Base-by-base conservation (phyloP, 2,113 vertebrate species). In the Tringa solitaria region DNA sequence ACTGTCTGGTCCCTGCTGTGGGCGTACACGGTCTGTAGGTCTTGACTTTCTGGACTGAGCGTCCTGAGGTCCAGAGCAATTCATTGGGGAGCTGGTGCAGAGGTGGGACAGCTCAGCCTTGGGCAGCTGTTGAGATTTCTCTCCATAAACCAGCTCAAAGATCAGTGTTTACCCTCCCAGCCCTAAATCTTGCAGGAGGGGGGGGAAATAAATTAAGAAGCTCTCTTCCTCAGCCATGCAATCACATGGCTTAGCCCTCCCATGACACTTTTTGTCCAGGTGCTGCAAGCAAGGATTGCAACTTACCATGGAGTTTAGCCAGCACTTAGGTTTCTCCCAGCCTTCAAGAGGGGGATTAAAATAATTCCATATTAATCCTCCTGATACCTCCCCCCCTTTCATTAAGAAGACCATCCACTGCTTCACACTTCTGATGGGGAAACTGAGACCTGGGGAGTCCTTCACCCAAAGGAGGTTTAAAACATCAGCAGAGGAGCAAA, bases 71-170 rank as follows among this genome's bases (percentile, higher is more conserved):
- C 14, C 72, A 46, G 37, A 65, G 69, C 32, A 72, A 23, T 24
- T 22, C n/a, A 24, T 1, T 2, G 10, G 9, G 33, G 8, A 59
- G 24, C 35, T 77, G 7, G 0, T 9, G 4, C 14, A 53, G 37
- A 28, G 53, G 9, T 9, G 32, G 2, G 13, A 33, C 32, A 48
- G 51, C 51, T 75, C 92, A 68, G 43, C 35, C 46, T 45, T 19
- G 37, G 57, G 67, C 48, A 87, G 72, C 57, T 77, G 37, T 26
- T 85, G 64, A 30, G 43, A 63, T 74, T 90, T 74, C 51, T 53
- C 69, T 63, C 46, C 43, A 33, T 12, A 67, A 51, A 26, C n/a
- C n/a, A n/a, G 24, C 37, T 27, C 1, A 2, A 82, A 95, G 30
- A 13, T 82, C 32, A 8, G 21, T 0, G 2, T 19, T 79, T 67